Evolutionary conservation across 2,888 invertebrate genomes (phyloP), one percentile per base, ranked within the genome.

Genomic region (Taphrorychus bicolor): DNA sequence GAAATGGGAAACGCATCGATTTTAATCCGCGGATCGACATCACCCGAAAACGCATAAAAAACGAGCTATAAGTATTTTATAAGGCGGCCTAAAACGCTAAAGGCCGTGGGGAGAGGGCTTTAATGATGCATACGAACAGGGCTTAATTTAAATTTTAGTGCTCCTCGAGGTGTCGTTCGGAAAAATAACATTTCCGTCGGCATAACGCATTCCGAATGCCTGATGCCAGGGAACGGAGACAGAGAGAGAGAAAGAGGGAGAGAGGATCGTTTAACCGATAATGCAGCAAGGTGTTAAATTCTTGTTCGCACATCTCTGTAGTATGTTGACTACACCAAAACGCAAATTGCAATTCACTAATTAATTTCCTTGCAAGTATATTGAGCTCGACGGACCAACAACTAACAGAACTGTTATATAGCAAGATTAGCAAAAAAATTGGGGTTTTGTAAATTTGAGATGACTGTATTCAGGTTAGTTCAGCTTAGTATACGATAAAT

Each of bases 81-180:
- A 64, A 64, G 64, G 58, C 57, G 64, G 64, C 51, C 21, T 64
- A 58, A 23, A 64, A 11, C 14, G 45, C 45, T 64, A 58, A 64
- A 53, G 58, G 64, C 64, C 52, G 18, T 3, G 22, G 64, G 64
- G 64, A 66, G 19, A 23, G 56, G 41, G 14, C 60, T 60, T 66
- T 66, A 66, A 66, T 66, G 66, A 61, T 66, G 60, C 66, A 66
- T 51, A 51, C 52, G 49, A 66, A 66, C 60, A 64, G 60, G 56
- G 66, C 41, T 52, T 66, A 66, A 66, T 66, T 66, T 61, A 66
- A 66, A 66, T 66, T 66, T 66, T 66, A 66, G 56, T 24, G 51
- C 66, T 51, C 66, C 66, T 66, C 3, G 18, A 66, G 66, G 66
- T 59, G 60, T 61, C 66, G 66, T 66, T 66, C 9, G 23, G 57